Conservation (phyloP, 2,888 invertebrate species). For the Xestia xanthographa region DNA sequence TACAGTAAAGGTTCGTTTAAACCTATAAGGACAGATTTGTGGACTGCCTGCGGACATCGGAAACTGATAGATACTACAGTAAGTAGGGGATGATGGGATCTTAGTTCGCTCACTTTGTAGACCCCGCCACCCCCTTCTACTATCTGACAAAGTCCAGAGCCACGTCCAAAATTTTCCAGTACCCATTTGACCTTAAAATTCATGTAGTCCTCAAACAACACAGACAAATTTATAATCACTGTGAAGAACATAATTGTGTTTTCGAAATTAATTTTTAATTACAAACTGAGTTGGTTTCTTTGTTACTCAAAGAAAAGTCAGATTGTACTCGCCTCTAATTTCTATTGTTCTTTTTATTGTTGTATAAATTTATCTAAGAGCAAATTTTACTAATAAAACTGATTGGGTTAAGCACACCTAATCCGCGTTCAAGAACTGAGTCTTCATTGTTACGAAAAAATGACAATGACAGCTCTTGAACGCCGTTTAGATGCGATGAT, state of each 20-base stretch:
- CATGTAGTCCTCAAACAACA: neutral
- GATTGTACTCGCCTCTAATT: neutral
- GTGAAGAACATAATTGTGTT: conserved; percentile 22
- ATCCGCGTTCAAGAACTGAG: neutral
- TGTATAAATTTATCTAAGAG: neutral
- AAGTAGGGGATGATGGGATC: neutral
- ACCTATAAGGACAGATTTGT: neutral
- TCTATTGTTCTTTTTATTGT: neutral
- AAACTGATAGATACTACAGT: neutral
- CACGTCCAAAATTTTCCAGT: neutral
- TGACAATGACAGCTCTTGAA: neutral
- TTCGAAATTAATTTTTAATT: conserved; percentile 30
- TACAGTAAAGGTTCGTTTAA: neutral
- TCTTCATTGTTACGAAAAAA: neutral
- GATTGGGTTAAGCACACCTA: neutral
- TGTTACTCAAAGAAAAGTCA: conserved; percentile 36
- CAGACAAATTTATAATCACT: neutral
- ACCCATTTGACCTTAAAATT: neutral
- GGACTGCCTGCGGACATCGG: neutral
- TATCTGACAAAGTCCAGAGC: neutral
- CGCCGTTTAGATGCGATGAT: neutral
- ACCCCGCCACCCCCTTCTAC: neutral
- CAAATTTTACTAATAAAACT: neutral
- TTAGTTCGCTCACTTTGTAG: no score
- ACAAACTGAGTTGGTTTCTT: conserved; percentile 26